phyloP scores from a whole-genome alignment of 2,797 vertebrate genomes.

The Pampus argenteus region DNA sequence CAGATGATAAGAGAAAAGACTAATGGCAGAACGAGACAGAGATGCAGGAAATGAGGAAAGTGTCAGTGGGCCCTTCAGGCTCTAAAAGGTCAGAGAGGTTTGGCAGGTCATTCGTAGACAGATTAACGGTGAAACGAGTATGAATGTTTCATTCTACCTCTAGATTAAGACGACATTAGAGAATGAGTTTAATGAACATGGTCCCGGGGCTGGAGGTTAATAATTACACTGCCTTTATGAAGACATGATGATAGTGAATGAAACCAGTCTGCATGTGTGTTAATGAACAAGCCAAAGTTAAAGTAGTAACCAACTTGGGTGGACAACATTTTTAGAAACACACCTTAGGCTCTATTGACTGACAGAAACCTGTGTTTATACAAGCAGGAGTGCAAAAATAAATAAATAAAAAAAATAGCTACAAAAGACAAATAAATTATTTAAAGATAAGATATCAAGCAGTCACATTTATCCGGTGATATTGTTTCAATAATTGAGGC shows the following conservation, averaged over 20 bases:
- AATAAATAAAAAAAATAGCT: background rate
- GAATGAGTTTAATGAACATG: constrained; percentile 53
- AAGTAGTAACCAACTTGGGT: too few relatives aligned
- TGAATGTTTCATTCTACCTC: constrained; percentile 71
- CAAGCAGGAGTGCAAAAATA: too few relatives aligned
- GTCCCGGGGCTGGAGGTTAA: constrained; percentile 51
- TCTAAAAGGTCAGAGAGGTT: constrained; percentile 43
- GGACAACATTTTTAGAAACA: too few relatives aligned
- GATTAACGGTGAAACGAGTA: constrained; percentile 59
- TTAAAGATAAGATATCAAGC: background rate
- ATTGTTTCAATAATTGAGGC: background rate
- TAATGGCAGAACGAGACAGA: constrained; percentile 49
- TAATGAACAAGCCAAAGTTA: background rate
- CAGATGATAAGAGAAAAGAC: constrained; percentile 42
- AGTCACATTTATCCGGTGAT: background rate
- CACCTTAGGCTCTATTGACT: too few relatives aligned
- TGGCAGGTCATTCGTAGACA: constrained; percentile 48
- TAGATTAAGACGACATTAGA: constrained; percentile 48
- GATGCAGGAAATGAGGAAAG: constrained; percentile 70
- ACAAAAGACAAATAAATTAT: background rate
- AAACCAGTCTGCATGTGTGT: background rate
- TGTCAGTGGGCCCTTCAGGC: constrained; percentile 53
- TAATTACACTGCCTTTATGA: constrained; percentile 43
- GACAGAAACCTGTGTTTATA: too few relatives aligned
- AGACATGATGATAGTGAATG: constrained; percentile 29